phyloP scores from a whole-genome alignment of 2,113 vertebrate species.

The Oriolus oriolus region DNA sequence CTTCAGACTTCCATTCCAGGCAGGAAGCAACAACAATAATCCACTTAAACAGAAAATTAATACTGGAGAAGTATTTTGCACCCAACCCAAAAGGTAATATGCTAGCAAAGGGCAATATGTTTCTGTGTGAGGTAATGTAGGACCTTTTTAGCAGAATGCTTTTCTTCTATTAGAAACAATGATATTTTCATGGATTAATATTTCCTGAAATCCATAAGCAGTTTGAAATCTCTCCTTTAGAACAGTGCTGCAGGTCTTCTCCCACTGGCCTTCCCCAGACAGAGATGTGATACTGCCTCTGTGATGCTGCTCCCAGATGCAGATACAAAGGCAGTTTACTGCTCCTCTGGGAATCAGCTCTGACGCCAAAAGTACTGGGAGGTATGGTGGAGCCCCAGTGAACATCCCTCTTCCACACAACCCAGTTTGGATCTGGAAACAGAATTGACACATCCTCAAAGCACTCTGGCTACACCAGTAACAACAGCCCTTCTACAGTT shows the following conservation, averaged over 20 bases:
- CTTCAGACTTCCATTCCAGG: not conserved
- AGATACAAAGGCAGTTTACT: not conserved
- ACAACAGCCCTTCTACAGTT: rapidly evolving
- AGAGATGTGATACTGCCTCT: not conserved
- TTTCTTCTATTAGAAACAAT: not conserved
- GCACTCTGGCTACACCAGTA: not conserved
- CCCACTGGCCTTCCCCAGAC: not conserved
- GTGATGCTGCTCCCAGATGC: not conserved
- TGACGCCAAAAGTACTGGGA: not conserved
- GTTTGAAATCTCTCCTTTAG: not conserved
- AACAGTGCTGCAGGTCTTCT: not conserved
- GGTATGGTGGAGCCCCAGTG: not conserved
- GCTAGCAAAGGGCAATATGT: not conserved
- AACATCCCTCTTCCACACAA: not conserved
- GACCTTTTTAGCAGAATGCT: not conserved
- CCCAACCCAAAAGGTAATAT: not conserved
- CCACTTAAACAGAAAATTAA: not conserved
- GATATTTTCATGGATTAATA: not conserved
- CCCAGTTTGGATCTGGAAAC: not conserved
- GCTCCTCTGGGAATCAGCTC: not conserved
- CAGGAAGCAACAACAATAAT: not conserved
- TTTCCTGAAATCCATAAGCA: not conserved
- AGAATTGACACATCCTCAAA: not conserved
- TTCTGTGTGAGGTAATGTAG: not conserved
- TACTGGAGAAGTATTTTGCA: not conserved